Evolutionary conservation across 2,888 invertebrate genomes (phyloP), one percentile per base, ranked within the genome.

Genomic region (Lycocerus yunnanus): DNA sequence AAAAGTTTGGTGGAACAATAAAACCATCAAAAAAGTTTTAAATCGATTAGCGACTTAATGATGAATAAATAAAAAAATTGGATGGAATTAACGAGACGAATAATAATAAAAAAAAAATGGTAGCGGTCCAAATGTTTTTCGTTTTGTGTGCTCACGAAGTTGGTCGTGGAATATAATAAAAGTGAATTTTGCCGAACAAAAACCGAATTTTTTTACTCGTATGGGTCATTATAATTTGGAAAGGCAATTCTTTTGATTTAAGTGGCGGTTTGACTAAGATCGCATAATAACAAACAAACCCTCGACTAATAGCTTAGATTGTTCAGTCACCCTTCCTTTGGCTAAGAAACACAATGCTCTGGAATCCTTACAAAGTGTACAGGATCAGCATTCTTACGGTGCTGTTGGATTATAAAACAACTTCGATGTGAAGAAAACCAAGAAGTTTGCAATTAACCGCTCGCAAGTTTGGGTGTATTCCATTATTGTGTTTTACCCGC

Each of bases 321-420:
- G 72, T 75, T 75, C 75, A 65, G 72, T 75, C 75, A 69, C 75
- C 75, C 75, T 68, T 69, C 69, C 14, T 70, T 70, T 73, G 16
- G 16, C 67, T 15, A 27, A 66, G 75, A 72, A 75, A 75, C 75
- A 75, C 75, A 75, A 75, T 75, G 75, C 75, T 66, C 66, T 43
- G 65, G 75, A 75, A 75, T 75, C 75, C 75, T 75, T 75, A 75
- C 63, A 68, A 75, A 72, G 43, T 65, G 21, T 24, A 60, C 27
- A 43, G 58, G 72, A 20, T 18, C 74, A 71, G 68, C n/a, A 74
- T 74, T 68, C 27, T n/a, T 63, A 71, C 21, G 27, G 43, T 43
- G 65, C 70, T 24, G 74, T 61, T 21, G 16, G 66, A 66, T 69
- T 27, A 3, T 24, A 21, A 3, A 18, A 15, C n/a, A 13, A 20